Percentiles rank a stretch among this genome's conserved stretches.
These are phyloP conservation scores for Forbesichthys agassizii DNA, from an alignment of 2,113 vertebrate genomes.

Conservation along the genomic window DNA sequence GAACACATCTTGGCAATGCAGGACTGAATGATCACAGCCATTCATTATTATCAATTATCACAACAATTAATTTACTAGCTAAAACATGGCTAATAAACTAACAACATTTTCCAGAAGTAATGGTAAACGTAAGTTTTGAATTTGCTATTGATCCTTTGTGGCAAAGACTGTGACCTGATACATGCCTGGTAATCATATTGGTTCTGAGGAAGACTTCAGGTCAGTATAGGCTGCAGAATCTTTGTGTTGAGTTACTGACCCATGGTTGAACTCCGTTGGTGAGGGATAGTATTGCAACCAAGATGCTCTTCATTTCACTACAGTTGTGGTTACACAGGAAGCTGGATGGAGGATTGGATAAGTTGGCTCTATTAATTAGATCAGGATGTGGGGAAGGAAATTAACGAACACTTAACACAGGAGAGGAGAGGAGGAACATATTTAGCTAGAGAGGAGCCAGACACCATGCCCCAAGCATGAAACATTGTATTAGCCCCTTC, in stretches of 20 bases:
- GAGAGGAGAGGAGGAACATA: neutral
- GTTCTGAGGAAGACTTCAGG: constrained; percentile 3
- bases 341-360: constrained; percentile 3
- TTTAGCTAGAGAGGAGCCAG: neutral
- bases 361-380: constrained; percentile 57
- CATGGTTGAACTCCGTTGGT: constrained; percentile 34
- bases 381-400: constrained; percentile 57
- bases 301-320: constrained; percentile 29
- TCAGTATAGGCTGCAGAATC: neutral
- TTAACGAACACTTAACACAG: constrained; percentile 35
- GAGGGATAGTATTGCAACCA: constrained; percentile 3
- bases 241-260: constrained; percentile 36
- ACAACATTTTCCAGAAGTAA: no score
- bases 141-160: no score
- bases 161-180: no score
- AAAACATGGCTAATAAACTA: no score
- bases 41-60: no score
- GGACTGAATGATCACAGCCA: no score
- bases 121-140: no score
- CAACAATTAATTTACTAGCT: no score
- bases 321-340: constrained; percentile 43
- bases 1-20: no score
- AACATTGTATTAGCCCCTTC: no score
- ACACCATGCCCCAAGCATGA: no score
- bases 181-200: neutral